Base-by-base conservation (phyloP, 2,888 invertebrate genomes). In the Philaethria dido region DNA sequence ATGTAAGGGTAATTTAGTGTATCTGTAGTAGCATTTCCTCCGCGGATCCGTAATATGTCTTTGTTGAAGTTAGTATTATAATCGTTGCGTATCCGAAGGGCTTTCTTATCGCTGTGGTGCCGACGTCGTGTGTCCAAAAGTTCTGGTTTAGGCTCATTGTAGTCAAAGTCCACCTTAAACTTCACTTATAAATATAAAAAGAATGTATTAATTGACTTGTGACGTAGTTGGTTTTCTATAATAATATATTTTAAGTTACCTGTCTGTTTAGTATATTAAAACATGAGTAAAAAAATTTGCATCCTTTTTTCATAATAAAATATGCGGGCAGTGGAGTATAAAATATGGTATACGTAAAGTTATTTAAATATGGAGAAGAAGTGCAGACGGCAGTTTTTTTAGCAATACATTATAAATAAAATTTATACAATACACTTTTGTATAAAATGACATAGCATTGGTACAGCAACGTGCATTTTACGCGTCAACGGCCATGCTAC, bases 1-100 rank as follows among this genome's bases (percentile, higher is more conserved):
- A 92, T 86, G 62, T 90, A 92, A 0, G 92, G 92, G 59, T 71
- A 89, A 78, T 92, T 91, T 68, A 71, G 74, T 0, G 86, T 90
- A 44, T 87, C 85, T 0, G 85, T 80, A 0, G 85, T 80, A 0
- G 76, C 70, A 54, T 86, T 87, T 0, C 83, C 87, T 0, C 87
- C 85, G 4, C 78, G 75, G 36, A 87, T 84, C 29, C 85, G 75
- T 3, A 84, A 71, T 6, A 59, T 69, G 4, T 73, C 70, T 9
- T 72, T 66, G 1, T 78, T 55, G 0, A 75, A 59, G 2, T 75
- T 67, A 0, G 76, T 63, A 0, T 74, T 77, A 60, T 74, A 72
- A 8, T 82, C 78, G 69, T 86, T 83, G 3, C 80, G 74, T 11
- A 87, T 80, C 3, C 85, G 74, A 0, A 85, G 73, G 1, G 70